phyloP scores from a whole-genome alignment of 1,140 invertebrate genomes.

The Platyura marginata region DNA sequence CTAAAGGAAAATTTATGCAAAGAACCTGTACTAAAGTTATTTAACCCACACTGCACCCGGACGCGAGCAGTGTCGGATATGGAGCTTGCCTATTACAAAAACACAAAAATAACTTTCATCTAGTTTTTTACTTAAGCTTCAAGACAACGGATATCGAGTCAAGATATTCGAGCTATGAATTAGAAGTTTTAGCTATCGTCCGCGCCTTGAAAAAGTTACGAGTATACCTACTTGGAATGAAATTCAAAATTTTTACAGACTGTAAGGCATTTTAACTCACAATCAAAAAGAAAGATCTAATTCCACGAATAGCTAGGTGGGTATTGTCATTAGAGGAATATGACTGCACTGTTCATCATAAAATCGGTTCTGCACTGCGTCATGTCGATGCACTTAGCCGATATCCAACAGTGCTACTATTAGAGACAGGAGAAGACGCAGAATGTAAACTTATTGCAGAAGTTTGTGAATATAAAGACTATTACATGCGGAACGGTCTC shows the following conservation, averaged over 20 bases:
- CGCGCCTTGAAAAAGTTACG: constrained; percentile 11
- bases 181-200: constrained; percentile 11
- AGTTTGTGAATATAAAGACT: too few species aligned
- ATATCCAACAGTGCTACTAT: too few species aligned
- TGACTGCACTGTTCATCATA: constrained; percentile 11
- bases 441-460: too few species aligned
- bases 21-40: constrained; percentile 15
- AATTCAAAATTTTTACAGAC: constrained; percentile 10
- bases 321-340: constrained; percentile 11
- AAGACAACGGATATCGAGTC: constrained; percentile 11
- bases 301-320: constrained; percentile 13
- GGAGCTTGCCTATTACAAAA: constrained; percentile 2
- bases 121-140: constrained; percentile 13
- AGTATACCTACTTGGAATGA: constrained; percentile 8
- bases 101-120: constrained; percentile 9
- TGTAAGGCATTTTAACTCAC: constrained; percentile 18
- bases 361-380: constrained; percentile 7
- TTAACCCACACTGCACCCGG: constrained; percentile 14
- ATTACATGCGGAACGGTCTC: too few species aligned
- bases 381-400: constrained; percentile 12
- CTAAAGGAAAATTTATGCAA: constrained; percentile 9
- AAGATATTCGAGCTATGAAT: constrained; percentile 13
- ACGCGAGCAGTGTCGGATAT: constrained; percentile 7
- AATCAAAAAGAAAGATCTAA: constrained; percentile 13
- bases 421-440: too few species aligned